Evolutionary conservation across 2,888 invertebrate genomes (phyloP).

Genomic region (Phymatocera aterrima): DNA sequence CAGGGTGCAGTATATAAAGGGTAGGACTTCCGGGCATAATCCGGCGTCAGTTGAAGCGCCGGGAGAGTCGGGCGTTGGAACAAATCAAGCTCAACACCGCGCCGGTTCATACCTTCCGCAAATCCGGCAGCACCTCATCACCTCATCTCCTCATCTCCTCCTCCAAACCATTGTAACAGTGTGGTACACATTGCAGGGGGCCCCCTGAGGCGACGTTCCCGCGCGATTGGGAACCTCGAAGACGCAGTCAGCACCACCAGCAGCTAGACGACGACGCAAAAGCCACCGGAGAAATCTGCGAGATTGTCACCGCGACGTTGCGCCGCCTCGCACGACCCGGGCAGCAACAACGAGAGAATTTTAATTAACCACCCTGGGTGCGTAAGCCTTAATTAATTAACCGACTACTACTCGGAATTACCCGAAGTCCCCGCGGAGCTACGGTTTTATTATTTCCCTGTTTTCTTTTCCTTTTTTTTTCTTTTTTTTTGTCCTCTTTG

Average conservation of each 20-base stretch:
- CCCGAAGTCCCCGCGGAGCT: neutral
- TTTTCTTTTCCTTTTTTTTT: too few relatives aligned
- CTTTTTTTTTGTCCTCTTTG: too few relatives aligned
- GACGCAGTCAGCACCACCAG: neutral
- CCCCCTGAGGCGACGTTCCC: constrained; percentile 25
- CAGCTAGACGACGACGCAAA: neutral
- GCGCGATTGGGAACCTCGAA: constrained; percentile 30
- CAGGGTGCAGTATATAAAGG: constrained; percentile 61
- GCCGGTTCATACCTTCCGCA: constrained; percentile 46
- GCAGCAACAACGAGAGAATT: neutral
- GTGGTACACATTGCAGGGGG: constrained; percentile 5
- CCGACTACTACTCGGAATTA: neutral
- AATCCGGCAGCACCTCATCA: neutral
- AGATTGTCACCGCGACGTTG: neutral
- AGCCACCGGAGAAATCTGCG: neutral
- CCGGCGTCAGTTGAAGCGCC: constrained; percentile 58
- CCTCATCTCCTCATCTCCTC: neutral
- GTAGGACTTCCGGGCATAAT: constrained; percentile 74
- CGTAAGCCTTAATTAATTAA: constrained; percentile 29
- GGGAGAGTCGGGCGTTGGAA: constrained; percentile 68
- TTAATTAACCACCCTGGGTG: constrained; percentile 38
- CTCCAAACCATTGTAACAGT: constrained; percentile 24
- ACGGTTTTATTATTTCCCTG: neutral
- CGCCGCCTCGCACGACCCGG: too few relatives aligned
- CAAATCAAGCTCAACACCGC: constrained; percentile 68